These are phyloP conservation scores for Gallinago stenura DNA, from an alignment of 2,797 vertebrate species.

Conservation along the genomic window DNA sequence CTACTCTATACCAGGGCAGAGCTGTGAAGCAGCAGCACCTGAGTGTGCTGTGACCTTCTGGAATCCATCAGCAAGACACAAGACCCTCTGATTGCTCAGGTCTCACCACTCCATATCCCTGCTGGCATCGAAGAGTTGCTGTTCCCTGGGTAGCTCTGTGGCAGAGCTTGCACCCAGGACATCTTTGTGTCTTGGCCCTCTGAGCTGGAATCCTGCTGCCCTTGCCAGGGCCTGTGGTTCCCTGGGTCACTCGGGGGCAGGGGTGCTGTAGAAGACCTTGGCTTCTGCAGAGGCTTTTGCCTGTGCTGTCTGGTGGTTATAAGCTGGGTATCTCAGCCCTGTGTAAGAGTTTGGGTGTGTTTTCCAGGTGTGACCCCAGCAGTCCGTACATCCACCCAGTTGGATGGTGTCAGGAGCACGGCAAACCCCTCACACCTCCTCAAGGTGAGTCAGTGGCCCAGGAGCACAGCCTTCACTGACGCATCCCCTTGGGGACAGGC, in stretches of 20 bases:
- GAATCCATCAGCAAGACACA: not conserved
- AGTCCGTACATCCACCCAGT: constrained; percentile 98
- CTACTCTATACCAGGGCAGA: not conserved
- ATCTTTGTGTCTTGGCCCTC: accelerated
- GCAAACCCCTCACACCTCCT: constrained; percentile 93
- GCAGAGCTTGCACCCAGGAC: not conserved
- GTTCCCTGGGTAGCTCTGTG: not conserved
- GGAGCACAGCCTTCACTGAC: not conserved
- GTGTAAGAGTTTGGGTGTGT: constrained; percentile 23
- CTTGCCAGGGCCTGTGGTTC: not conserved
- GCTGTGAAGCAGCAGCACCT: not conserved
- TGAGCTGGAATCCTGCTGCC: not conserved
- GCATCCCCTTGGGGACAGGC: not conserved
- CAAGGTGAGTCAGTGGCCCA: constrained; percentile 85
- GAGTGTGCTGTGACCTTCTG: not conserved
- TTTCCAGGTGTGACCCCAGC: constrained; percentile 93
- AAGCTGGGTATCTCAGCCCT: not conserved
- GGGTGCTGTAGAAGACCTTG: not conserved
- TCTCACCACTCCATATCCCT: not conserved
- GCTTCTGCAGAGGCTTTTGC: not conserved
- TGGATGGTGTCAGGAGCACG: constrained; percentile 96
- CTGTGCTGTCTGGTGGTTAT: accelerated
- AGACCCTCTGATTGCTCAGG: not conserved
- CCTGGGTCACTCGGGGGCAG: not conserved
- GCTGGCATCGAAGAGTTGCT: not conserved